Conservation (phyloP, 2,113 vertebrate genomes). For the Delphinapterus leucas region DNA sequence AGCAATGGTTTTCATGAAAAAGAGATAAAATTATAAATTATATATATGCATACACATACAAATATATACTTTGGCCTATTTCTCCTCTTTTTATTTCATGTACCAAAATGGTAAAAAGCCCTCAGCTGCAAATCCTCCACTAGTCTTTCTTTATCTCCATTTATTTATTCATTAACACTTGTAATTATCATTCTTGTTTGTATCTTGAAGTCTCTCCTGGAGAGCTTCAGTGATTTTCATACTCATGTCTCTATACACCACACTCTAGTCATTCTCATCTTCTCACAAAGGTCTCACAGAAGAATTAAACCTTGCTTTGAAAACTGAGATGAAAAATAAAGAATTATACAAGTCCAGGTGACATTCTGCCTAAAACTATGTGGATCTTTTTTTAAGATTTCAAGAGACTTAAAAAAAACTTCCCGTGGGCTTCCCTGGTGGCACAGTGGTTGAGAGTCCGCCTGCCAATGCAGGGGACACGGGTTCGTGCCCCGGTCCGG, state of each 20-base stretch:
- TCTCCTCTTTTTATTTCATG: background rate
- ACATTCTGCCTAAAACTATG: background rate
- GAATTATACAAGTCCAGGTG: background rate
- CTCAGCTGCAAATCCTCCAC: background rate
- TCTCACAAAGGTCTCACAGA: background rate
- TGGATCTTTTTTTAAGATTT: background rate
- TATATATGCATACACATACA: background rate
- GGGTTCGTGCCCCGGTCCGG: too few relatives aligned
- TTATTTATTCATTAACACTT: conserved; percentile 54
- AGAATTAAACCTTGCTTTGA: background rate
- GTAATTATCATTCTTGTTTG: conserved; percentile 61
- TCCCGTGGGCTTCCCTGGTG: too few relatives aligned
- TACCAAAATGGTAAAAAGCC: background rate
- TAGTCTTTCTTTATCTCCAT: background rate
- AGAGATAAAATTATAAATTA: background rate
- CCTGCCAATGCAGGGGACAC: too few relatives aligned
- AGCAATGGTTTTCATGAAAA: background rate
- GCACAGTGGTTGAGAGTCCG: too few relatives aligned
- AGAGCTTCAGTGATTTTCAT: background rate
- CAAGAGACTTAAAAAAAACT: background rate
- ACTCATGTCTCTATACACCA: background rate
- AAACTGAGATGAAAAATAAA: background rate
- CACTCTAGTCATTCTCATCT: background rate
- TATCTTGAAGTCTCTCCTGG: conserved; percentile 50
- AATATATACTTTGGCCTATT: background rate